These are phyloP conservation scores for Drosophila eohydei DNA, from an alignment of 2,888 invertebrate species.

Conservation along the genomic window DNA sequence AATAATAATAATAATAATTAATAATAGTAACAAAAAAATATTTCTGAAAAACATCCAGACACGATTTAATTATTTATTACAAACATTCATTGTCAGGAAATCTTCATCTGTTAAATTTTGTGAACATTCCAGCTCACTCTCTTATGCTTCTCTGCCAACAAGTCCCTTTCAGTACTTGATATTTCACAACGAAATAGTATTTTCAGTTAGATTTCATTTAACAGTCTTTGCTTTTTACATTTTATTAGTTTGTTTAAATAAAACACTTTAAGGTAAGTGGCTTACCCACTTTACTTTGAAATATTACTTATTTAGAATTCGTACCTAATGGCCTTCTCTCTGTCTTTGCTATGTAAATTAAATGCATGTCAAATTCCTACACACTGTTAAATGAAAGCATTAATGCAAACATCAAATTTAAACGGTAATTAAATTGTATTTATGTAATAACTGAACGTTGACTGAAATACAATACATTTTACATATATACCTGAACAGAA, in stretches of 20 bases:
- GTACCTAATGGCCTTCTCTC: not conserved
- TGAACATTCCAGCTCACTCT: no score
- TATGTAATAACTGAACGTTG: not conserved
- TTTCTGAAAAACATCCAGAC: no score
- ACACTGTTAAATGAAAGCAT: not conserved
- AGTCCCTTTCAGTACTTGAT: no score
- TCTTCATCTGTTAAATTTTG: no score
- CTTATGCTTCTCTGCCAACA: no score
- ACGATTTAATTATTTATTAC: no score
- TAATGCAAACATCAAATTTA: not conserved
- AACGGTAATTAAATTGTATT: not conserved
- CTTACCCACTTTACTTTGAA: not conserved
- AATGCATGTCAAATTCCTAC: not conserved
- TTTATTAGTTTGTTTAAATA: not conserved
- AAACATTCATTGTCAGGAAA: no score
- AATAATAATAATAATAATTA: no score
- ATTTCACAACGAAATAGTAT: no score
- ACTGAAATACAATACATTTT: not conserved
- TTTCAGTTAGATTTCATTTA: no score
- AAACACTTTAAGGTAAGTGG: not conserved
- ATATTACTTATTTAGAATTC: not conserved
- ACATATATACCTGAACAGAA: not conserved
- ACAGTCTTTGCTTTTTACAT: no score
- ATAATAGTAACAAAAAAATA: no score
- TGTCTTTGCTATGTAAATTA: not conserved